These are phyloP conservation scores for Cataglyphis rosenhaueri DNA, from an alignment of 2,888 invertebrate genomes.

Conservation along the genomic window DNA sequence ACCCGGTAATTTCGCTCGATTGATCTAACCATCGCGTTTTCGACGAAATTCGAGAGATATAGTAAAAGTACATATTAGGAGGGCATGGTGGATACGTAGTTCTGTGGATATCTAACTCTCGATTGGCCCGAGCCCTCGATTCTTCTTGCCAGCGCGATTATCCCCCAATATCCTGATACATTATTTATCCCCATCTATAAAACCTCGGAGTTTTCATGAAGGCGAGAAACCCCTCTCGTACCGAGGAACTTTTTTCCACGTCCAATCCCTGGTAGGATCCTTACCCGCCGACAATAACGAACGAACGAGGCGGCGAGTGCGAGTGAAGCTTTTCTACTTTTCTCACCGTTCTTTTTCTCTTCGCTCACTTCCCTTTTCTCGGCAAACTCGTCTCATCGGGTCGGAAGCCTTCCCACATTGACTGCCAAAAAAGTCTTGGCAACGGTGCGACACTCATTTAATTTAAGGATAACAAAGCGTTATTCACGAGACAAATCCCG, in stretches of 20 bases:
- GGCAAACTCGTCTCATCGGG: constrained; percentile 53
- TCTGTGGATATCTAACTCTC: constrained; percentile 51
- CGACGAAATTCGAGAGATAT: constrained; percentile 37
- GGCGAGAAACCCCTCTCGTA: constrained; percentile 65
- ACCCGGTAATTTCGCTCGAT: constrained; percentile 6
- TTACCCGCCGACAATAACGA: constrained; percentile 68
- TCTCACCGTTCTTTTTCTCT: constrained; percentile 45
- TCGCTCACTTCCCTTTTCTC: constrained; percentile 53
- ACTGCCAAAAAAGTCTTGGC: constrained; percentile 71
- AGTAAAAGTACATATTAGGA: constrained; percentile 25
- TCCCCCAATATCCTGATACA: constrained; percentile 75
- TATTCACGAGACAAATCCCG: constrained; percentile 46
- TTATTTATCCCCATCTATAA: constrained; percentile 75
- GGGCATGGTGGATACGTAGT: constrained; percentile 44
- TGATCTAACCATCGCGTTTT: constrained; percentile 43
- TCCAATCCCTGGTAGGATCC: constrained; percentile 60
- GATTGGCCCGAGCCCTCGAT: constrained; percentile 67
- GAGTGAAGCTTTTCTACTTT: constrained; percentile 62
- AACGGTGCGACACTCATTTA: constrained; percentile 68
- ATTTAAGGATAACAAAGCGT: constrained; percentile 63
- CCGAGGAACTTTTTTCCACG: constrained; percentile 66
- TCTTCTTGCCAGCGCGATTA: constrained; percentile 75
- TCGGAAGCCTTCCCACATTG: constrained; percentile 64
- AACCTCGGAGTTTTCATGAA: constrained; percentile 62
- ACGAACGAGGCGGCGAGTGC: constrained; percentile 60